A percentile compares a stretch with the other conserved stretches of the same genome.
Conservation (phyloP, 1,140 invertebrate genomes). For the Diorhabda elongata region DNA sequence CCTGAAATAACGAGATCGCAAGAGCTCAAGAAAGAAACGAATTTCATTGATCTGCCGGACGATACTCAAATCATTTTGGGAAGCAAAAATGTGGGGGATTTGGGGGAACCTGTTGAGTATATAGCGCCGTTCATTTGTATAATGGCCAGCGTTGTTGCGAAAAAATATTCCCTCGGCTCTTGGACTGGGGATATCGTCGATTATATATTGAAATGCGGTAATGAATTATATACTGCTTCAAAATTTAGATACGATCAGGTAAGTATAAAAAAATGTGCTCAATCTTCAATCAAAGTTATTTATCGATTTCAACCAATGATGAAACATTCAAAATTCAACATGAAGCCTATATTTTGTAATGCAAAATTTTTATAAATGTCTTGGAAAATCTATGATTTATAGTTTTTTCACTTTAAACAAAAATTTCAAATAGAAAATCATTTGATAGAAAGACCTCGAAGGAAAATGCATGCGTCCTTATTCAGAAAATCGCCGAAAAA, state of each 20-base stretch:
- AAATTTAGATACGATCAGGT: constrained; percentile 45
- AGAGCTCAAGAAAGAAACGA: constrained; percentile 49
- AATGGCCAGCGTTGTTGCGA: constrained; percentile 53
- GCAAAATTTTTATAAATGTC: no score
- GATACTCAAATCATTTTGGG: constrained; percentile 51
- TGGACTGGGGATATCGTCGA: constrained; percentile 51
- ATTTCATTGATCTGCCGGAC: constrained; percentile 52
- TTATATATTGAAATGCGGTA: constrained; percentile 50
- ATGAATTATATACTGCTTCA: constrained; percentile 47
- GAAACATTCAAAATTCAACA: no score
- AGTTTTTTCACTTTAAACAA: no score
- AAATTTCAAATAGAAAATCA: no score
- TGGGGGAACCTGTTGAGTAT: constrained; percentile 40
- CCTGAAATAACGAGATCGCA: constrained; percentile 44
- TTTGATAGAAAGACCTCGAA: no score
- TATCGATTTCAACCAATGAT: no score
- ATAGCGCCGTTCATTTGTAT: constrained; percentile 52
- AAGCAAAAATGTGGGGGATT: constrained; percentile 42
- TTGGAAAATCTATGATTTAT: no score
- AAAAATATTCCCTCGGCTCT: constrained; percentile 51
- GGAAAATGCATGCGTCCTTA: no score
- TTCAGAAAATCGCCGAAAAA: no score
- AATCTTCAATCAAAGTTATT: background rate
- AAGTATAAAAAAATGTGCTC: constrained; percentile 25
- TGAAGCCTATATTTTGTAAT: no score